Conservation (phyloP, 23 tunicate genomes). For the Halocynthia roretzi region DNA sequence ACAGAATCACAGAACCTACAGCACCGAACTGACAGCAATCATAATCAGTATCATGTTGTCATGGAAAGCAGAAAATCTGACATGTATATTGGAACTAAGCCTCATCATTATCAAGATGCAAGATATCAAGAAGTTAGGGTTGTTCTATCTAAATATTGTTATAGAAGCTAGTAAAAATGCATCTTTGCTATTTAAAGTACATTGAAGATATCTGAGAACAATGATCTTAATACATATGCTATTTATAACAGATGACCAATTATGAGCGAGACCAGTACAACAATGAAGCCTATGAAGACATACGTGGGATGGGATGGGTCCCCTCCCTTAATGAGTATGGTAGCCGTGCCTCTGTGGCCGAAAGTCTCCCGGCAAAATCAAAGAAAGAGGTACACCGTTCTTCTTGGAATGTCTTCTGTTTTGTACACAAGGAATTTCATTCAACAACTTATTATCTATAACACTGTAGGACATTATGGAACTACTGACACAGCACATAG, state of each 20-base stretch:
- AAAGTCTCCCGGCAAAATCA: slow-evolving; percentile 55
- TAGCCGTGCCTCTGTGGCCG: slow-evolving; percentile 86
- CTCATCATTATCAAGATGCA: neutral
- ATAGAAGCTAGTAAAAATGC: neutral
- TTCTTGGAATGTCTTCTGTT: neutral
- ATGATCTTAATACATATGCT: neutral
- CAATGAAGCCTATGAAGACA: slow-evolving; percentile 74
- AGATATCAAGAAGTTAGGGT: neutral
- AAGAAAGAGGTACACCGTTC: slow-evolving; percentile 50
- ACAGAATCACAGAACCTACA: neutral
- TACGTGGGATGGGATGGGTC: slow-evolving; percentile 73
- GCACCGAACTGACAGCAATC: neutral
- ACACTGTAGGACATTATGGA: slow-evolving; percentile 11
- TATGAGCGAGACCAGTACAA: slow-evolving; percentile 40
- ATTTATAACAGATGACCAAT: slow-evolving; percentile 27
- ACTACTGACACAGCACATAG: slow-evolving; percentile 1
- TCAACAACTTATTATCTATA: neutral
- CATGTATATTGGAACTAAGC: neutral
- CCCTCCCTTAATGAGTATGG: slow-evolving; percentile 81
- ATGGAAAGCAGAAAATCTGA: neutral
- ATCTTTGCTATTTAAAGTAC: neutral
- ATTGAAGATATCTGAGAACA: neutral
- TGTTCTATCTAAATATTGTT: neutral
- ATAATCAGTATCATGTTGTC: neutral
- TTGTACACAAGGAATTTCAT: neutral